These are phyloP conservation scores for Acronicta alni DNA, from an alignment of 2,888 invertebrate genomes.

Conservation along the genomic window DNA sequence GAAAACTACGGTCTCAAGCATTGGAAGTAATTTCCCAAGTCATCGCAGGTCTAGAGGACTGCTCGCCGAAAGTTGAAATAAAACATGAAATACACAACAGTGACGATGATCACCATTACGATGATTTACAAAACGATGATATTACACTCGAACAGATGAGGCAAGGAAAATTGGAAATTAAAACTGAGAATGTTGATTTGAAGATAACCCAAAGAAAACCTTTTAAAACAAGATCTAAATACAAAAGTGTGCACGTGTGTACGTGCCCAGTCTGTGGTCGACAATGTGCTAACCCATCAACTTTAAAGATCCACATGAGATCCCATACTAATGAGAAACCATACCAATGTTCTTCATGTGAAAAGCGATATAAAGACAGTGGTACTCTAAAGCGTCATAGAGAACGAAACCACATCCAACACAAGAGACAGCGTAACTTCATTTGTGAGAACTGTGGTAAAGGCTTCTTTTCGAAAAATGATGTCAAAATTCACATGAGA, in stretches of 20 bases:
- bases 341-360: slow-evolving; percentile 70
- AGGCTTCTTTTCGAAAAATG: slow-evolving; percentile 73
- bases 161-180: slow-evolving; percentile 19
- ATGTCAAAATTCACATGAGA: slow-evolving; percentile 76
- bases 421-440: slow-evolving; percentile 68
- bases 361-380: slow-evolving; percentile 74
- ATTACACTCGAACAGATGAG: slow-evolving; percentile 35
- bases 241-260: slow-evolving; percentile 35
- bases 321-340: slow-evolving; percentile 74
- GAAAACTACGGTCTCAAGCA: slow-evolving; percentile 61
- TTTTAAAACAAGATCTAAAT: slow-evolving; percentile 55
- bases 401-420: slow-evolving; percentile 67
- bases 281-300: slow-evolving; percentile 67
- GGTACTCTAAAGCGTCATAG: slow-evolving; percentile 74
- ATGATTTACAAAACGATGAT: slow-evolving; percentile 46
- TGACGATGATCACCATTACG: slow-evolving; percentile 48
- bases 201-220: slow-evolving; percentile 41
- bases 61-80: slow-evolving; percentile 61
- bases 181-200: slow-evolving; percentile 24
- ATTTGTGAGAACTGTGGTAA: slow-evolving; percentile 82
- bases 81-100: slow-evolving; percentile 63
- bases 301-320: slow-evolving; percentile 72
- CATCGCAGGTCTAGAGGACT: slow-evolving; percentile 25
- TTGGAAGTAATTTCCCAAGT: slow-evolving; percentile 18
- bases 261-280: slow-evolving; percentile 71